Percentiles rank a stretch among this genome's conserved stretches.
Evolutionary conservation across 2,797 vertebrate species (phyloP).

Genomic region (Catamblyrhynchus diadema): DNA sequence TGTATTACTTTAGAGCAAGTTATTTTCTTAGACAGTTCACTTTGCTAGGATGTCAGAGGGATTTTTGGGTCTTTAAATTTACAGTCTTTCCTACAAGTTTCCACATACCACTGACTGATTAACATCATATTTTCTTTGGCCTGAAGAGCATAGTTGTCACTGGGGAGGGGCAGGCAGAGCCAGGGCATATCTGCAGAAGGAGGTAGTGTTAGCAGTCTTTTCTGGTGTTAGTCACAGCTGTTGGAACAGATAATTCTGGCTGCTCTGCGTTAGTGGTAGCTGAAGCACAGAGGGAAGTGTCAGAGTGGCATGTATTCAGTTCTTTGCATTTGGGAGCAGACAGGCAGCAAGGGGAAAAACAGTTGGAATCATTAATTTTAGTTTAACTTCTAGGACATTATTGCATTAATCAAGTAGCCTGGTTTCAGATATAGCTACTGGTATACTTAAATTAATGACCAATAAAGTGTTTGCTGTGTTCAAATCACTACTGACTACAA

Average conservation of each 20-base stretch:
- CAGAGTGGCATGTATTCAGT: not conserved
- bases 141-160: not conserved
- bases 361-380: not conserved
- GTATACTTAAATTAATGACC: not conserved
- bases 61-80: not conserved
- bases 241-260: slow-evolving; percentile 4
- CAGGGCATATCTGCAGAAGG: not conserved
- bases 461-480: not conserved
- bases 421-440: not conserved
- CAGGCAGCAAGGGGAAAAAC: not conserved
- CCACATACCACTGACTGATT: not conserved
- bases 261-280: not conserved
- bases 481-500: not conserved
- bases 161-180: not conserved
- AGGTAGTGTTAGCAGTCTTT: not conserved
- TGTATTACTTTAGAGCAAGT: not conserved
- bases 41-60: not conserved
- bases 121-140: not conserved
- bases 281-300: not conserved
- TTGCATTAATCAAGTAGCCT: not conserved
- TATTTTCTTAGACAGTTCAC: not conserved
- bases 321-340: not conserved
- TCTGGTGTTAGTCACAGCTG: not conserved
- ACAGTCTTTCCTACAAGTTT: not conserved
- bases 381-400: not conserved